Evolutionary conservation across 2,888 invertebrate species (phyloP), one percentile per base, ranked within the genome.

Genomic region (Cylloceria caligata): DNA sequence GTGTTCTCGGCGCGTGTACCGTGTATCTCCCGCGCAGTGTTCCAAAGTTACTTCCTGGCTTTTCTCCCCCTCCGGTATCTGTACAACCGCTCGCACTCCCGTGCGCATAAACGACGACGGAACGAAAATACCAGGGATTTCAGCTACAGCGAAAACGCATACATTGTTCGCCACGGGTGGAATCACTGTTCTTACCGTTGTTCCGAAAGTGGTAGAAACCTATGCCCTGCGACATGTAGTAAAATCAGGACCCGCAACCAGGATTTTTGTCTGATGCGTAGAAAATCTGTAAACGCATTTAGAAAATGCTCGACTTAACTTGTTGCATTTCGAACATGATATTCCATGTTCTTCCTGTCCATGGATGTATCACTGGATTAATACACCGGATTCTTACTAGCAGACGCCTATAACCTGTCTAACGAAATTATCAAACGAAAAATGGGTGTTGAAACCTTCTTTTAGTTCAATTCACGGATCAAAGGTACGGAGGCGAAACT

Each of bases 11-110:
- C 36, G 55, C 34, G 68, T 34, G 57, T 57, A 39, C 39, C 16
- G 30, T 65, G 68, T 62, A 45, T 69, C 64, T 30, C 11, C 55
- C 30, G 45, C 47, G 7, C 60, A 21, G 62, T 73, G 74, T 65
- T 67, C 65, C 74, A 62, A 69, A 82, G 73, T 79, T 79, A 82
- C 71, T 79, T 78, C 78, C 79, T 78, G 81, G 79, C 74, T 82
- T 75, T 75, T 71, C 78, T 73, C 74, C 65, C 16, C 45, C 42
- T 42, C 13, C 47, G 34, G 52, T 52, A 39, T 81, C 72, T 77
- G 78, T 69, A 74, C 27, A 36, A 0, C 42, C 55, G 42, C 30
- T 72, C 76, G 55, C 39, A 55, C 72, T 73, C 52, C 52, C 52
- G 47, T 74, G 30, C 69, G 78, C 47, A 62, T 82, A 78, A 78